Percentiles rank a stretch among this genome's conserved stretches.
Conservation (phyloP, 1,140 invertebrate species). For the Drosophila simulans region DNA sequence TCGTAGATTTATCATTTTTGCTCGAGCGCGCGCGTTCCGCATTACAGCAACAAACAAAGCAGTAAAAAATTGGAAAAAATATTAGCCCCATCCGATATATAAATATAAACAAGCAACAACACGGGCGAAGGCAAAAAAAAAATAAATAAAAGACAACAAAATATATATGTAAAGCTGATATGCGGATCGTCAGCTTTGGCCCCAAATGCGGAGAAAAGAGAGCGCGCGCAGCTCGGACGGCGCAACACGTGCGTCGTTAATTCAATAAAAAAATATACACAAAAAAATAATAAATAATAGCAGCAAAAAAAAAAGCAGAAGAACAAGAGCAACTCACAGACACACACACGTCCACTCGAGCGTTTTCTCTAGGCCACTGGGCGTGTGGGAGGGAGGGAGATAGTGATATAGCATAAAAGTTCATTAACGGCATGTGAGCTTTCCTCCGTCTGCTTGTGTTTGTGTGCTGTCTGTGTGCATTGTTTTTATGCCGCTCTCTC, state of each 20-base stretch:
- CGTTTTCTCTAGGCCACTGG: slow-evolving; percentile 15
- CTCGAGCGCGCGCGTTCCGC: slow-evolving; percentile 57
- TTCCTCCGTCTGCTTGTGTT: slow-evolving; percentile 24
- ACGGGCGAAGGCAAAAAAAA: slow-evolving; percentile 3
- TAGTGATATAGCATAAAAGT: slow-evolving; percentile 59
- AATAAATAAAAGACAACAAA: slow-evolving; percentile 4
- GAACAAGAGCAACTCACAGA: slow-evolving; percentile 44
- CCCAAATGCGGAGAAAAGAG: slow-evolving; percentile 25
- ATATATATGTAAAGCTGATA: slow-evolving; percentile 31
- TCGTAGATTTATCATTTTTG: slow-evolving; percentile 68
- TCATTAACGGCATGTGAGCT: slow-evolving; percentile 72
- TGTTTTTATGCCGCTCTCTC: slow-evolving; percentile 45
- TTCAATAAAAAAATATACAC: slow-evolving; percentile 56
- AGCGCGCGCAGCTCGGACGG: slow-evolving; percentile 49
- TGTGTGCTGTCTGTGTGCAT: slow-evolving; percentile 31
- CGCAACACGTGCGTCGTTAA: slow-evolving; percentile 77
- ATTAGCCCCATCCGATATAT: slow-evolving; percentile 27
- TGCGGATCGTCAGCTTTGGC: slow-evolving; percentile 41
- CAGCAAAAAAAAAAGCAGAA: slow-evolving; percentile 45
- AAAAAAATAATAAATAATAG: slow-evolving; percentile 18
- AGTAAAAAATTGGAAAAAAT: slow-evolving; percentile 21
- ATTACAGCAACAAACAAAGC: slow-evolving; percentile 55
- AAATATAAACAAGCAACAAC: slow-evolving; percentile 67
- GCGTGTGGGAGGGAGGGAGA: slow-evolving; percentile 14
- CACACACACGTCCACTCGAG: slow-evolving; percentile 12